These are phyloP conservation scores for Colistium nudipinnis DNA, from an alignment of 2,113 vertebrate genomes.

Conservation along the genomic window DNA sequence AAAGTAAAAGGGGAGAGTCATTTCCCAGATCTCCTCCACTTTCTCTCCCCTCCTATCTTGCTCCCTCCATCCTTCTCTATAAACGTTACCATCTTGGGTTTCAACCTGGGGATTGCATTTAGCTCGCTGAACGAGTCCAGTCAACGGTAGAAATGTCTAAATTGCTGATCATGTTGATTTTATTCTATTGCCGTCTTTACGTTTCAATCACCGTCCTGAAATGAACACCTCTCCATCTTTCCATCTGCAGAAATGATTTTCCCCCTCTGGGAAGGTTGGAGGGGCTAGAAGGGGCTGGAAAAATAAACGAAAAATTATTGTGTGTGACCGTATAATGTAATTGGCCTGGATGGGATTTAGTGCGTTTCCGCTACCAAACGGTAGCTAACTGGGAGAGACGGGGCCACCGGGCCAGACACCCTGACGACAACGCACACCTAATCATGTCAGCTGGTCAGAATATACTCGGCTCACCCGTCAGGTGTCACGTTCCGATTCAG, in stretches of 20 bases:
- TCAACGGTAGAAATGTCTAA: constrained; percentile 33
- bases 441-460: constrained; percentile 50
- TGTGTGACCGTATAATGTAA: constrained; percentile 71
- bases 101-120: constrained; percentile 21
- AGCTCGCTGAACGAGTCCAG: constrained; percentile 19
- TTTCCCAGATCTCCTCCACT: constrained; percentile 24
- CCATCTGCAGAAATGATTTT: constrained; percentile 72
- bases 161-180: constrained; percentile 55
- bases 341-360: constrained; percentile 62
- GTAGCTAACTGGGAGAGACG: constrained; percentile 66
- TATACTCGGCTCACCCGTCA: constrained; percentile 48
- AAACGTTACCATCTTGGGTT: constrained; percentile 41
- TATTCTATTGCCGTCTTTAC: constrained; percentile 48
- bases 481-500: constrained; percentile 70
- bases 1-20: constrained; percentile 42
- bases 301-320: constrained; percentile 73
- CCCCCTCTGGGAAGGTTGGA: constrained; percentile 66
- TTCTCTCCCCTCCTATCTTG: neutral
- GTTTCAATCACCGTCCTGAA: constrained; percentile 65
- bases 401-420: constrained; percentile 62
- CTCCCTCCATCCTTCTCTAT: constrained; percentile 10
- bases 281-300: constrained; percentile 68
- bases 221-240: constrained; percentile 65
- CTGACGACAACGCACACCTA: constrained; percentile 51
- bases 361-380: constrained; percentile 67